These are phyloP conservation scores for Tupaia tana DNA, from an alignment of 2,113 vertebrate genomes.

Conservation along the genomic window DNA sequence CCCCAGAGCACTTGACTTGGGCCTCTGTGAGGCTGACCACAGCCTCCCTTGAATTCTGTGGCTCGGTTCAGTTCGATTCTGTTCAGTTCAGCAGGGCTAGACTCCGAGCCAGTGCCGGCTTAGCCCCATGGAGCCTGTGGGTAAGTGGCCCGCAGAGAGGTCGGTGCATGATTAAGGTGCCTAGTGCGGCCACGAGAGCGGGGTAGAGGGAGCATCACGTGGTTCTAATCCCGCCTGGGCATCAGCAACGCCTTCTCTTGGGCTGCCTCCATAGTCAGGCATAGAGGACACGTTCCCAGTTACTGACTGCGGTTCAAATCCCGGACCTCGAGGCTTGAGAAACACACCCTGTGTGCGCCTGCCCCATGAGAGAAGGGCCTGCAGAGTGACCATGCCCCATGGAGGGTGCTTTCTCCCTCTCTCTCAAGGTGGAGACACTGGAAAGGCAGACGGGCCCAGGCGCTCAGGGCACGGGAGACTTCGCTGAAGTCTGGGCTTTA, in stretches of 20 bases:
- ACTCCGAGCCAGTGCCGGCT: neutral
- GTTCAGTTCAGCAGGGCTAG: neutral
- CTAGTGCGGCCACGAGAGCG: rapidly evolving
- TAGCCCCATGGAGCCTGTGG: neutral
- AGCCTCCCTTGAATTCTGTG: neutral
- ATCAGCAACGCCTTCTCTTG: neutral
- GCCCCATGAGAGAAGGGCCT: too few relatives aligned
- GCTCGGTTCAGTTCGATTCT: neutral
- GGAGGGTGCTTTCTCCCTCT: too few relatives aligned
- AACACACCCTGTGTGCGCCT: too few relatives aligned
- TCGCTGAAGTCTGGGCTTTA: neutral
- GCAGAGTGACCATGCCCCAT: too few relatives aligned
- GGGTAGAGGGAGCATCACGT: rapidly evolving
- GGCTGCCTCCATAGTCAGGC: too few relatives aligned
- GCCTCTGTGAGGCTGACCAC: neutral
- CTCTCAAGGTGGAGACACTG: neutral
- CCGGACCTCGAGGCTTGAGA: too few relatives aligned
- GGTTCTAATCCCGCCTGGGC: neutral
- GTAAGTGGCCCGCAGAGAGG: too few relatives aligned
- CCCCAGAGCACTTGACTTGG: neutral
- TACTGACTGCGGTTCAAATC: too few relatives aligned
- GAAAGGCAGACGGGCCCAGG: neutral
- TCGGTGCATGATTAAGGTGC: rapidly evolving
- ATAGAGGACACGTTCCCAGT: too few relatives aligned
- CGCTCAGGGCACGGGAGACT: neutral